A percentile compares a stretch with the other conserved stretches of the same genome.
Evolutionary conservation across 2,113 vertebrate genomes (phyloP).

Genomic region (Argyrosomus japonicus): DNA sequence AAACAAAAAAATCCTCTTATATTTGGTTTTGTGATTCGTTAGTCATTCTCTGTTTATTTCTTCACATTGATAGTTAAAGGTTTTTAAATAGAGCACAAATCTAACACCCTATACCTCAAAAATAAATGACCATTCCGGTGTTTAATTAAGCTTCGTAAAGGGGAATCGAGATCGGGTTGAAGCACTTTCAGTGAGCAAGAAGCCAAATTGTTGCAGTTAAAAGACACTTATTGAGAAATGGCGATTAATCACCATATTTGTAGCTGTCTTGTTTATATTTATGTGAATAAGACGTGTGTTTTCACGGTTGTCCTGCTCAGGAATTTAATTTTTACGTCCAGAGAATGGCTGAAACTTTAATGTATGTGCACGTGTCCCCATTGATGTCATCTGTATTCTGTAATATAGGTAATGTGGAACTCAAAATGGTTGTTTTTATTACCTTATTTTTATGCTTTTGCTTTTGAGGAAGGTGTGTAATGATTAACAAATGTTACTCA

Average conservation of each 20-base stretch:
- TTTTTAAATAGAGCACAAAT: constrained; percentile 56
- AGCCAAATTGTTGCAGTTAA: constrained; percentile 35
- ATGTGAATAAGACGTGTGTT: constrained; percentile 28
- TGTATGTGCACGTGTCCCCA: constrained; percentile 37
- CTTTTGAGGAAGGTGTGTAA: constrained; percentile 49
- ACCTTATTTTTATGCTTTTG: constrained; percentile 40
- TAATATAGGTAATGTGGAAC: constrained; percentile 20
- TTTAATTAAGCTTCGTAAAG: background rate
- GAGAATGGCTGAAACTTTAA: background rate
- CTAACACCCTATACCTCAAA: constrained; percentile 49
- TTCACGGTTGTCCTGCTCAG: constrained; percentile 64
- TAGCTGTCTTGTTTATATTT: constrained; percentile 47
- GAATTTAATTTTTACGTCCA: constrained; percentile 61
- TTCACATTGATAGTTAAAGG: background rate
- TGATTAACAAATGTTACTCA: constrained; percentile 40
- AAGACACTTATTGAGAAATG: constrained; percentile 31
- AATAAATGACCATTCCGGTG: constrained; percentile 44
- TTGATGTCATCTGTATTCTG: constrained; percentile 43
- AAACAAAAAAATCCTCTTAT: background rate
- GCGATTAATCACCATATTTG: constrained; percentile 9
- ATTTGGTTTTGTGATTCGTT: constrained; percentile 21
- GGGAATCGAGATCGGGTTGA: constrained; percentile 31
- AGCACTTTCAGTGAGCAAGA: constrained; percentile 54
- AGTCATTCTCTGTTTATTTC: background rate
- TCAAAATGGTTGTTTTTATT: constrained; percentile 30